phyloP scores from a whole-genome alignment of 2,888 invertebrate genomes.

The Fragum whitleyi region DNA sequence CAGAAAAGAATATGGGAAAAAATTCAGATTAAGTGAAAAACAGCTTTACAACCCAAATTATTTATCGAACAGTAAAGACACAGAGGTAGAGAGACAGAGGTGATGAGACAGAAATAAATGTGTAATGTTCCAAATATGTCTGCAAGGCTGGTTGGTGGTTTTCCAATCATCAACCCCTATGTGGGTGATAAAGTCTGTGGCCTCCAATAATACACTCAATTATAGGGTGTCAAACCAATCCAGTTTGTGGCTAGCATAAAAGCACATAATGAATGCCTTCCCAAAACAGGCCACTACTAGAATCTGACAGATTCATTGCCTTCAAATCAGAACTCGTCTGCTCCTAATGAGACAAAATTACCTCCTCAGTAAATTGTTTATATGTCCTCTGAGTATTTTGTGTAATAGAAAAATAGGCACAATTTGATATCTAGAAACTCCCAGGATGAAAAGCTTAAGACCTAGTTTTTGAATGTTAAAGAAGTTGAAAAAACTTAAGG shows the following conservation, averaged over 20 bases:
- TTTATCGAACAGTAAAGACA: too few species aligned
- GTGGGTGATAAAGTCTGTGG: conserved; percentile 10
- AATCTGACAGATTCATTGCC: conserved; percentile 21
- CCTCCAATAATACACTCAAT: conserved; percentile 18
- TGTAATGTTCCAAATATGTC: neutral
- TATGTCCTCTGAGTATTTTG: neutral
- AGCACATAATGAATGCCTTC: conserved; percentile 28
- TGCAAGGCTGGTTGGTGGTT: neutral
- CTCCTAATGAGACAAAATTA: conserved; percentile 14
- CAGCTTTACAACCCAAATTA: too few species aligned
- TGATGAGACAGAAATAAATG: conserved; percentile 1
- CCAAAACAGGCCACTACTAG: conserved; percentile 11
- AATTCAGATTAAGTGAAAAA: too few species aligned
- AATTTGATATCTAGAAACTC: too few species aligned
- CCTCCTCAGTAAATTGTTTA: conserved; percentile 15
- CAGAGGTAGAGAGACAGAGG: neutral
- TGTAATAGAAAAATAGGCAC: neutral
- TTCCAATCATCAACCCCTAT: conserved; percentile 14
- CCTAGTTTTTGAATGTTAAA: too few species aligned
- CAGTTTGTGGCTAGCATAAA: conserved; percentile 20
- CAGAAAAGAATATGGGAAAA: too few species aligned
- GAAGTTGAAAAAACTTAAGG: too few species aligned
- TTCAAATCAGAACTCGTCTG: conserved; percentile 21
- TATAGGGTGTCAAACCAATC: conserved; percentile 18
- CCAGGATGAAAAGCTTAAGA: too few species aligned